Evolutionary conservation across 2,113 vertebrate species (phyloP), one percentile per base, ranked within the genome.

Genomic region (Haliaeetus leucogaster): DNA sequence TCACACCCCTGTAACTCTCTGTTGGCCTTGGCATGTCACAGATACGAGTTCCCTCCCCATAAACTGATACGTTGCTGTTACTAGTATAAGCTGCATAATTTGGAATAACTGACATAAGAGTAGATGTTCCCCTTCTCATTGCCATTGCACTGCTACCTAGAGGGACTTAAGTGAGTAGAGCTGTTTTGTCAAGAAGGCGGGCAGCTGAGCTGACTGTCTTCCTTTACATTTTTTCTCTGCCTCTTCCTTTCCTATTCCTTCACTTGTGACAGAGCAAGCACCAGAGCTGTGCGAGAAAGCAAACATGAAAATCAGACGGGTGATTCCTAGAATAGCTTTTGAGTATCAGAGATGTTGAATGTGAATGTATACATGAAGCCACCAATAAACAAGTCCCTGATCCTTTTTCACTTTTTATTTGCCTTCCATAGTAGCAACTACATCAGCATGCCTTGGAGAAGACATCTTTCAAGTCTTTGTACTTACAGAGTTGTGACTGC

Each of bases 341-440:
- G 40, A 82, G 30, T n/a, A 40, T 18, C 80, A 42, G 59, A 78
- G 30, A 45, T 47, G 43, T n/a, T 83, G 82, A 52, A 10, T 48
- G 63, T 36, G 58, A 80, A 62, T 9, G 38, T 38, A 47, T 34
- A 66, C 34, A 16, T 3, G 15, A 87, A 94, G 58, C 22, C 68
- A 67, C 61, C 86, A 79, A 40, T 17, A 45, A 95, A 89, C 10
- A 65, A 58, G 25, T 48, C 56, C 29, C 62, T 80, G 65, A 48
- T 52, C 38, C 70, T 82, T 45, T 58, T 61, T 86, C 53, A 77
- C 65, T 91, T 93, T 76, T 86, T 16, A 84, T 92, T 93, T 85
- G 62, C 73, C 25, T 66, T 82, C 61, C 17, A 29, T 17, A 68
- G 83, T 53, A 95, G 65, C 71, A 80, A 30, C 55, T 82, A 61